Conservation (phyloP, 1,140 invertebrate genomes). For the Drosophila fuyamai region DNA sequence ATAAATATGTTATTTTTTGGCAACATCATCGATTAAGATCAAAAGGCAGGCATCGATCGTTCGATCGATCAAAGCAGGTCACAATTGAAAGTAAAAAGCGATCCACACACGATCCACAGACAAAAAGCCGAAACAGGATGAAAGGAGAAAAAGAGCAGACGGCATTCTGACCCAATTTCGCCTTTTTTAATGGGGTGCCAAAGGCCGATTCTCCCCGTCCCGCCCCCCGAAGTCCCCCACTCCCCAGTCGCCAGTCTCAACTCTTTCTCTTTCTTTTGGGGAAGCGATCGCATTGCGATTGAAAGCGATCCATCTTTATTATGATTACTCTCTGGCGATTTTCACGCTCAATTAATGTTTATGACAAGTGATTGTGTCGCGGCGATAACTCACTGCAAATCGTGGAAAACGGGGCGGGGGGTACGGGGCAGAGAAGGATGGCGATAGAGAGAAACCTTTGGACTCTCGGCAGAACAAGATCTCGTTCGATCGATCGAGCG, state of each 20-base stretch:
- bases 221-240: neutral
- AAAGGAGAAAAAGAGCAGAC: conserved; percentile 37
- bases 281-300: conserved; percentile 52
- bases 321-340: conserved; percentile 59
- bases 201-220: conserved; percentile 56
- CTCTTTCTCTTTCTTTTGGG: conserved; percentile 47
- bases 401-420: neutral
- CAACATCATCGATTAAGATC: conserved; percentile 78
- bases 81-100: conserved; percentile 80
- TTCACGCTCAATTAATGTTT: conserved; percentile 81
- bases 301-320: conserved; percentile 78
- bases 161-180: conserved; percentile 73
- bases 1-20: conserved; percentile 65
- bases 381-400: conserved; percentile 66
- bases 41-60: conserved; percentile 66
- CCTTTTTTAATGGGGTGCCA: conserved; percentile 78
- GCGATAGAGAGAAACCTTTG: conserved; percentile 32
- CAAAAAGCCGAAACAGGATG: conserved; percentile 54
- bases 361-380: conserved; percentile 79
- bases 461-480: conserved; percentile 49
- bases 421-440: neutral
- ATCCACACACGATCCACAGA: conserved; percentile 56
- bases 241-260: neutral
- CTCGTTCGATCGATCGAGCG: conserved; percentile 22
- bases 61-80: conserved; percentile 72